Base-by-base conservation (phyloP, 2,113 vertebrate species). In the Misgurnus anguillicaudatus region DNA sequence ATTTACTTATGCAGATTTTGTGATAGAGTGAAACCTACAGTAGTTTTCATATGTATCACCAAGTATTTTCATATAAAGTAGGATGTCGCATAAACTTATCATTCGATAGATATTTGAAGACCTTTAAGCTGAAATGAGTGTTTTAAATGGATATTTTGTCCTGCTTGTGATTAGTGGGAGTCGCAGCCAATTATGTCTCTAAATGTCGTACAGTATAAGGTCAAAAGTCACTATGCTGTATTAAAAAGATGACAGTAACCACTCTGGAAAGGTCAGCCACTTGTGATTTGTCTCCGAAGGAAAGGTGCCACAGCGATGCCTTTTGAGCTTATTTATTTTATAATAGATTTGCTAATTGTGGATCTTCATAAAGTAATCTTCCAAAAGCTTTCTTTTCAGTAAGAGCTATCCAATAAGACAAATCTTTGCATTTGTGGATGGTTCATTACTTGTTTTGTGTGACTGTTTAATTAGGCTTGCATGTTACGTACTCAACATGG, bases 221-320 rank as follows among this genome's bases (percentile, higher is more conserved):
- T 78, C 77, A 86, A 75, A 82, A 82, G 83, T 81, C 83, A 67
- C 42, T 10, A 31, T 73, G 53, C 48, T 42, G 45, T 84, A 75
- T 77, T 58, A 71, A 73, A 73, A 55, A 75, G 61, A 57, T 81
- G 83, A 81, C 65, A 84, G 72, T 51, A 76, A 73, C 69, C 80
- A 80, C 62, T 10, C 71, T 69, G 65, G 65, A 86, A 86, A 86
- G 85, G 85, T 86, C 79, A 85, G 4, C 45, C 75, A 11, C 41
- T 78, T 57, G 24, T 31, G 6, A 41, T 69, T 51, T 57, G 71
- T 76, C 64, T 45, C 78, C 76, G 19, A 36, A 53, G 48, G 14
- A 48, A 3, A 55, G 14, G 61, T 63, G 48, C 58, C 47, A 62
- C 68, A 31, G 13, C 8, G 68, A 65, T 17, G 14, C 60, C 47